These are phyloP conservation scores for Hystrix cristata DNA, from an alignment of 2,113 vertebrate genomes.

Conservation along the genomic window DNA sequence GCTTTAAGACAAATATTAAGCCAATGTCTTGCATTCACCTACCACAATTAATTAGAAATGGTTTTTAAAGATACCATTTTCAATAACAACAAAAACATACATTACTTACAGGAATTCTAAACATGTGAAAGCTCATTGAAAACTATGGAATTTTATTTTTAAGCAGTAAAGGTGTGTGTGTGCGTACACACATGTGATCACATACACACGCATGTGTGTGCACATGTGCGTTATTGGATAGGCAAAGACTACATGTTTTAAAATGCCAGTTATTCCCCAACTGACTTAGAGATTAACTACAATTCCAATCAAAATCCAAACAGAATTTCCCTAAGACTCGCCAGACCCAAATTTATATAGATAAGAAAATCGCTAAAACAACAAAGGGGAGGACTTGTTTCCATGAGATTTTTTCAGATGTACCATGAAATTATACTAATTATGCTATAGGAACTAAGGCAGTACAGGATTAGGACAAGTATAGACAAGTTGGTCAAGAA, in stretches of 20 bases:
- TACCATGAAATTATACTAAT: neutral
- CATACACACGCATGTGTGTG: too few relatives aligned
- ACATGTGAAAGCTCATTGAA: neutral
- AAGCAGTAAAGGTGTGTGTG: neutral
- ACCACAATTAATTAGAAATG: neutral
- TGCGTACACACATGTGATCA: too few relatives aligned
- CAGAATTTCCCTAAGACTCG: neutral
- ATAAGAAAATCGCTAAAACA: constrained; percentile 18
- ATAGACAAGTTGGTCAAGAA: neutral
- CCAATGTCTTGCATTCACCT: neutral
- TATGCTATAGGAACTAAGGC: neutral
- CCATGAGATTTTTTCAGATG: neutral
- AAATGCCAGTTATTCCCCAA: neutral
- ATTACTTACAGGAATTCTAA: neutral
- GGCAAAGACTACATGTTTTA: neutral
- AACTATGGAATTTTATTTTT: constrained; percentile 31
- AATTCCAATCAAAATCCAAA: constrained; percentile 9
- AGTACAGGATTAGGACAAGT: neutral
- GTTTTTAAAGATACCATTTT: constrained; percentile 26
- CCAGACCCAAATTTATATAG: neutral
- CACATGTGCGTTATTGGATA: neutral
- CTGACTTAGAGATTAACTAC: neutral
- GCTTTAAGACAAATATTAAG: neutral
- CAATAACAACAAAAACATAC: constrained; percentile 30
- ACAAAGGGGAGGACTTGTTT: neutral